Conservation (phyloP, 1,140 invertebrate genomes). For the Magallana ariakensis region DNA sequence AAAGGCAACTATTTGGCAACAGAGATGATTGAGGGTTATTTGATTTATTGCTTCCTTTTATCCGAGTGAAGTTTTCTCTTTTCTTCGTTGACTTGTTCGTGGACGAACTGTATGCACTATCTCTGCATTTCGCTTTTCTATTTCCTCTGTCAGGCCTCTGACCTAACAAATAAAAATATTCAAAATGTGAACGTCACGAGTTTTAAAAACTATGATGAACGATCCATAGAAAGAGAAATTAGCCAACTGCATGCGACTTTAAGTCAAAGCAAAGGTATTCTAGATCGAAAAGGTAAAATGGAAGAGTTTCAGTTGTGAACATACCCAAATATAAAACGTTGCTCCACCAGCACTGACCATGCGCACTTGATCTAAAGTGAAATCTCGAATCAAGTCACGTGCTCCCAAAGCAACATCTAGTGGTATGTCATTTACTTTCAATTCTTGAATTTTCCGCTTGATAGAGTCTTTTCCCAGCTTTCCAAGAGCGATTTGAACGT, state of each 20-base stretch:
- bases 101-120: constrained; percentile 36
- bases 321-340: constrained; percentile 76
- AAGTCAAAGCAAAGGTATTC: too few relatives aligned
- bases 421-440: constrained; percentile 66
- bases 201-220: too few relatives aligned
- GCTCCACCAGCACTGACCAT: constrained; percentile 73
- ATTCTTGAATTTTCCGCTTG: constrained; percentile 66
- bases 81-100: constrained; percentile 40
- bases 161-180: constrained; percentile 38
- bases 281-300: too few relatives aligned
- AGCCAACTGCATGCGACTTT: too few relatives aligned
- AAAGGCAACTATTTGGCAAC: too few relatives aligned
- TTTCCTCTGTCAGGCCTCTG: constrained; percentile 54
- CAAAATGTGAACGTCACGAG: too few relatives aligned
- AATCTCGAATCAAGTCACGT: constrained; percentile 65
- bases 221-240: too few relatives aligned
- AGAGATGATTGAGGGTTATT: too few relatives aligned
- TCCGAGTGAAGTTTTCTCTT: neutral
- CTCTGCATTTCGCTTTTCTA: constrained; percentile 47
- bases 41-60: neutral
- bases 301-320: constrained; percentile 1
- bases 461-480: constrained; percentile 73
- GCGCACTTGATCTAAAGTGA: constrained; percentile 68
- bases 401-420: constrained; percentile 70
- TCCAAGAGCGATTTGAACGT: constrained; percentile 64